Conservation (phyloP, 2,797 vertebrate species). For the Pseudotriccus pelzelni region DNA sequence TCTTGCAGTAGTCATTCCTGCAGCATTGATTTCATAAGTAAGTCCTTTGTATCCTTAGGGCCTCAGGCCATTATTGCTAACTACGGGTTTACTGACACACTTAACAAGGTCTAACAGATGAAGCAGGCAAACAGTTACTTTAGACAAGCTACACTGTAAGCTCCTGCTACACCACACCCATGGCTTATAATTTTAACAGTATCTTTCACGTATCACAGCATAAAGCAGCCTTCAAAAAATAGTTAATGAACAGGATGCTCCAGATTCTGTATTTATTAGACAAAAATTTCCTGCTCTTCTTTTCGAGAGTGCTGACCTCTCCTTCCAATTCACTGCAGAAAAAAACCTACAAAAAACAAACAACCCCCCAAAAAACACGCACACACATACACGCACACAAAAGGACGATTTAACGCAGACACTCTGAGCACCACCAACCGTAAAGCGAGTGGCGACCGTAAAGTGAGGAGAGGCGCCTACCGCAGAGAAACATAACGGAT, state of each 20-base stretch:
- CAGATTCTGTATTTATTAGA: background rate
- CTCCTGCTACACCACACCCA: background rate
- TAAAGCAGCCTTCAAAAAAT: accelerated
- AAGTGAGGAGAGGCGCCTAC: accelerated
- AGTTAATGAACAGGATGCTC: background rate
- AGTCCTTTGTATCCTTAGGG: background rate
- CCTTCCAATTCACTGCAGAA: background rate
- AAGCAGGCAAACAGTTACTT: background rate
- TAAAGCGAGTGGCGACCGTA: accelerated
- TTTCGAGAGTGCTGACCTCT: background rate
- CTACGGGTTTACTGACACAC: background rate
- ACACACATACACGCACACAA: background rate
- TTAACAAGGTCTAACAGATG: background rate
- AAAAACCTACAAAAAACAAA: too few species aligned
- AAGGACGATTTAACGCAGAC: background rate
- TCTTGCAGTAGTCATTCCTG: background rate
- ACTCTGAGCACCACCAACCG: background rate
- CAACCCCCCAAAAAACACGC: background rate
- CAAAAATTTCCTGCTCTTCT: background rate
- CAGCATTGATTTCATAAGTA: background rate
- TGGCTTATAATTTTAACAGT: background rate
- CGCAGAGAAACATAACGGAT: accelerated
- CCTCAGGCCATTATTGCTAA: background rate
- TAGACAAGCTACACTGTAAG: background rate
- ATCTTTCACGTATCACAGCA: accelerated